Evolutionary conservation across 2,113 vertebrate genomes (phyloP).

Genomic region (Onychostruthus taczanowskii): DNA sequence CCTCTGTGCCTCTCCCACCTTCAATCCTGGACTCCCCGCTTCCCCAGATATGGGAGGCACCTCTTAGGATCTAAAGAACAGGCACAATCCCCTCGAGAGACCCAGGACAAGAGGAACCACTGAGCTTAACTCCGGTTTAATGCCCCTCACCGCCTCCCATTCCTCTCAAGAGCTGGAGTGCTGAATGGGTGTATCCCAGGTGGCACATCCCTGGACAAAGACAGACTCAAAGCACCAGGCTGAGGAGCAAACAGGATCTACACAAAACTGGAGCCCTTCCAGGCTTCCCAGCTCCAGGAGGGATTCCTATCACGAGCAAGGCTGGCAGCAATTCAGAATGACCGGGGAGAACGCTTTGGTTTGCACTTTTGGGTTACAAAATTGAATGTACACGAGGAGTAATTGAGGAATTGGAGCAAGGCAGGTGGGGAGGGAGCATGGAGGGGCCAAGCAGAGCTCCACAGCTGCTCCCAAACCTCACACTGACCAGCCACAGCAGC

Average conservation of each 20-base stretch:
- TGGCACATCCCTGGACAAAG: neutral
- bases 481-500: neutral
- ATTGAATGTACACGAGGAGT: neutral
- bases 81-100: too few species aligned
- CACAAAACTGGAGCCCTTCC: slow-evolving; percentile 33
- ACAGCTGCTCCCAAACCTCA: neutral
- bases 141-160: neutral
- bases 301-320: slow-evolving; percentile 36
- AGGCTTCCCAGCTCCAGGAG: slow-evolving; percentile 23
- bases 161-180: neutral
- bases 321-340: neutral
- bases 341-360: neutral
- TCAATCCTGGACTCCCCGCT: neutral
- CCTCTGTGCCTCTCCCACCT: neutral
- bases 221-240: neutral
- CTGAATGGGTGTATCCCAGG: rapidly evolving
- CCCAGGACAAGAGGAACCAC: neutral
- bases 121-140: neutral
- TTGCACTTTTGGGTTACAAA: neutral
- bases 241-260: neutral
- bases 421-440: neutral
- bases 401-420: neutral
- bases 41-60: neutral
- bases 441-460: neutral
- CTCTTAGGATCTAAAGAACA: neutral